These are phyloP conservation scores for Helicoverpa zea DNA, from an alignment of 1,140 invertebrate species.

Conservation along the genomic window DNA sequence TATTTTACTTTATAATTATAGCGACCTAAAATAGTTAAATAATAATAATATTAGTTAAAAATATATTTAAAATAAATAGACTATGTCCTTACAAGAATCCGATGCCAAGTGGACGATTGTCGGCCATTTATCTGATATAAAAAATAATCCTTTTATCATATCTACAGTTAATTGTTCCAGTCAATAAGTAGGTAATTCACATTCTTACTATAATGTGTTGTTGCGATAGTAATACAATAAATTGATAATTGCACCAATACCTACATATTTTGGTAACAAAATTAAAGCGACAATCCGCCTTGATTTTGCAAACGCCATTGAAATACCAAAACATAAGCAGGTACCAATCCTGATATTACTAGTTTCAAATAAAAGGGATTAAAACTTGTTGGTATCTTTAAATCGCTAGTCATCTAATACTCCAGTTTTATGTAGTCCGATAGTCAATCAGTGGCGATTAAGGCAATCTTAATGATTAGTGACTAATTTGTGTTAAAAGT, in stretches of 20 bases:
- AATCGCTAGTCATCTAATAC: too few relatives aligned
- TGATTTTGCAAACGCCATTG: background rate
- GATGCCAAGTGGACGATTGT: constrained; percentile 65
- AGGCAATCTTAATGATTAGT: background rate
- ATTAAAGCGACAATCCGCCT: too few relatives aligned
- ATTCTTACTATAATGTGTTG: constrained; percentile 49
- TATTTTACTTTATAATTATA: constrained; percentile 3
- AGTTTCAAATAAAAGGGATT: too few relatives aligned
- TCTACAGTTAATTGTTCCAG: constrained; percentile 69
- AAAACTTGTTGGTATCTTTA: too few relatives aligned
- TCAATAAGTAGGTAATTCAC: constrained; percentile 46
- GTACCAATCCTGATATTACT: too few relatives aligned
- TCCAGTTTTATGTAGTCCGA: too few relatives aligned
- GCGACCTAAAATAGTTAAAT: background rate
- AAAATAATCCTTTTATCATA: constrained; percentile 73
- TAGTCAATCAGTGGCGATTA: too few relatives aligned
- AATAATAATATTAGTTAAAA: constrained; percentile 6
- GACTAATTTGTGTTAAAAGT: background rate
- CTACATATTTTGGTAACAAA: background rate
- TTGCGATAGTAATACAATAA: constrained; percentile 28
- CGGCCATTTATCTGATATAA: constrained; percentile 64
- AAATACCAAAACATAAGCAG: too few relatives aligned
- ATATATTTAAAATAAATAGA: constrained; percentile 50
- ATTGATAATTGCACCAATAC: background rate
- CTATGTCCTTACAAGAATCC: constrained; percentile 63